Base-by-base conservation (phyloP, 2,113 vertebrate species). In the Myodes glareolus region DNA sequence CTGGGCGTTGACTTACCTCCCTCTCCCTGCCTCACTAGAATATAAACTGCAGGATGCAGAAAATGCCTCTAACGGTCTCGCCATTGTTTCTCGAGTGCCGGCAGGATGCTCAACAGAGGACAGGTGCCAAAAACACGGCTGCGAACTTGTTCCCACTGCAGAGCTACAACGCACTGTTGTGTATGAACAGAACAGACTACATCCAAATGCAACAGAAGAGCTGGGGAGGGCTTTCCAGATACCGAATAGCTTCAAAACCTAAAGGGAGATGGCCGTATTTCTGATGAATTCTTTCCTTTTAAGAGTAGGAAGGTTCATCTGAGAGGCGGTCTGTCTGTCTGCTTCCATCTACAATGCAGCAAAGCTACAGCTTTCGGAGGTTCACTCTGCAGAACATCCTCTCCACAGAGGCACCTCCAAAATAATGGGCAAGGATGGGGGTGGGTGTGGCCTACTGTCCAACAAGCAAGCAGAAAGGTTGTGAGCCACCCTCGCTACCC, bases 311-410 rank as follows among this genome's bases (percentile, higher is more conserved):
- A 70, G 68, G 25, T 78, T 92, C 11, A 23, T 67, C 61, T 47
- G 19, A 58, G n/a, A 65, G 58, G 25, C 4, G 2, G 33, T 14
- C 45, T 29, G 70, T 58, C 85, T n/a, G 67, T 21, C 68, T 36
- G 75, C 39, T 86, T 76, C n/a, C 0, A 25, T 5, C 92, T 90
- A 68, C 87, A 78, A 5, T 10, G n/a, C 67, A 39, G 61, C 39
- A 13, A 45, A 39, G 3, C 68, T 0, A 16, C 55, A 0, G 0
- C 8, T 27, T 58, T n/a, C 80, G 0, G 1, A 5, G 47, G 55
- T 11, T 2, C 0, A 17, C 12, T 0, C 42, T 14, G 5, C 25
- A 21, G 14, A 65, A 36, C 4, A 0, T 2, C 29, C 86, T 55
- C 92, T 29, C 70, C 36, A 1, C 13, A 52, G 31, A 50, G 0